A percentile compares a stretch with the other conserved stretches of the same genome.
phyloP scores from a whole-genome alignment of 2,113 vertebrate genomes.

The Desmodus rotundus region DNA sequence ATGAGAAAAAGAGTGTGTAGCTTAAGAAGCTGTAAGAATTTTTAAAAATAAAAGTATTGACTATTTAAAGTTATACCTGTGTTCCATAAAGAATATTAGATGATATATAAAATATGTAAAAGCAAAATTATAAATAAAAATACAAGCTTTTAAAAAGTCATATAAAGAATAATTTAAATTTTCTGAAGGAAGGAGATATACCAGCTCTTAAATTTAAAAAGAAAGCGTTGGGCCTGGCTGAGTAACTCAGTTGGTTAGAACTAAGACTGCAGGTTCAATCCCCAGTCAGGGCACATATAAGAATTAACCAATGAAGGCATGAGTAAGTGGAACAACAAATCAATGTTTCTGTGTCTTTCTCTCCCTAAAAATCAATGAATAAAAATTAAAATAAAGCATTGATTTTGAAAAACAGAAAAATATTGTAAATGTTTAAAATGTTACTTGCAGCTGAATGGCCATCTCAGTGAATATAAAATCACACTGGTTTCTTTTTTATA shows the following conservation, averaged over 20 bases:
- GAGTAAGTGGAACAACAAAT: no score
- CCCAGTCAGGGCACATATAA: no score
- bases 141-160: not conserved
- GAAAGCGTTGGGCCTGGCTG: no score
- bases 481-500: not conserved
- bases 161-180: not conserved
- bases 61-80: not conserved
- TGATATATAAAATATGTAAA: not conserved
- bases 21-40: not conserved
- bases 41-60: not conserved
- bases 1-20: not conserved
- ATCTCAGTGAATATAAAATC: not conserved
- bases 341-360: no score
- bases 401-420: not conserved
- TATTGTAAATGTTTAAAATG: not conserved
- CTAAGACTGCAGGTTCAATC: no score
- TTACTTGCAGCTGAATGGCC: not conserved
- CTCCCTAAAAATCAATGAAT: not conserved
- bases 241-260: no score
- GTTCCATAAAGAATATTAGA: not conserved
- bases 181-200: not conserved
- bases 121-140: not conserved
- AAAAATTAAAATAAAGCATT: not conserved
- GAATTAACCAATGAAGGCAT: no score
- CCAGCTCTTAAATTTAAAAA: not conserved